A percentile compares a stretch with the other conserved stretches of the same genome.
Conservation (phyloP, 2,888 invertebrate genomes). For the Netelia inedita region DNA sequence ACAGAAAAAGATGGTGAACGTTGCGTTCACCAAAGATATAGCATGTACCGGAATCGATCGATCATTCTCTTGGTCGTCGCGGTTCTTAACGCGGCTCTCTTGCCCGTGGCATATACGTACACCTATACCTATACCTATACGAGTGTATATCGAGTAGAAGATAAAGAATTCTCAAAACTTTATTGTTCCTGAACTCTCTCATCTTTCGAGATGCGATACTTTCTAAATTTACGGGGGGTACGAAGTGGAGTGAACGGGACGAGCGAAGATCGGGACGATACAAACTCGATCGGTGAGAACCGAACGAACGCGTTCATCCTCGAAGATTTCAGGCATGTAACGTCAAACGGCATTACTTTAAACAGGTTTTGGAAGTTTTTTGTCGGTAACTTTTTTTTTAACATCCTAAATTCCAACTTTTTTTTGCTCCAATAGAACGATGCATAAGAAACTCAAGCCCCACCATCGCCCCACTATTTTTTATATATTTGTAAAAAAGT, state of each 20-base stretch:
- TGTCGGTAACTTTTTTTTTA: too few relatives aligned
- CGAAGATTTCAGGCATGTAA: too few relatives aligned
- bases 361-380: too few relatives aligned
- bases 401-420: too few relatives aligned
- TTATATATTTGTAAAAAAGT: too few relatives aligned
- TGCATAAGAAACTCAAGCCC: too few relatives aligned
- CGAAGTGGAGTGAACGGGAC: slow-evolving; percentile 1
- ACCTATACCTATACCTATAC: neutral
- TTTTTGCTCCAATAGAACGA: too few relatives aligned
- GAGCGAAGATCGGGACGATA: neutral
- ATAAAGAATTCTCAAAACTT: slow-evolving; percentile 43
- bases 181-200: slow-evolving; percentile 47
- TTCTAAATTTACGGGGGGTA: slow-evolving; percentile 35
- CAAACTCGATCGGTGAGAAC: neutral
- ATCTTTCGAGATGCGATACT: slow-evolving; percentile 30
- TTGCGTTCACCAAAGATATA: slow-evolving; percentile 19
- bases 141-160: slow-evolving; percentile 13
- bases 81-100: neutral
- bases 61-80: slow-evolving; percentile 18
- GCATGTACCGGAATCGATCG: slow-evolving; percentile 12
- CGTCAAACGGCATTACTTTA: too few relatives aligned
- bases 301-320: neutral
- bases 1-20: neutral
- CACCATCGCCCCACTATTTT: too few relatives aligned
- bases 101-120: neutral